Evolutionary conservation across 2,888 invertebrate species (phyloP).

Genomic region (Cheilosia scutellata): DNA sequence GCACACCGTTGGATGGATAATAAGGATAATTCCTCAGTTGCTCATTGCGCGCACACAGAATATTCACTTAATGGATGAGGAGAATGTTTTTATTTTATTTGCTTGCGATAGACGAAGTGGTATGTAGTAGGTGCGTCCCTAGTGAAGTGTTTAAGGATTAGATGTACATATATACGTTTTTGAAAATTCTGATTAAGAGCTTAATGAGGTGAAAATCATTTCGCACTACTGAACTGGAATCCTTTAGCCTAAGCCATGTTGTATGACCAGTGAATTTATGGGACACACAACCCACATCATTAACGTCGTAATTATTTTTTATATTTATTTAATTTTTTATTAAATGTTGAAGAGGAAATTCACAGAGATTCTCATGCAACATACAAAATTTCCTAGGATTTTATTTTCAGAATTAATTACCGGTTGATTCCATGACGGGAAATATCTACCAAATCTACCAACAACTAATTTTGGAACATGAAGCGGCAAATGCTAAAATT

Average conservation of each 20-base stretch:
- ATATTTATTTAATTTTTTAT: background rate
- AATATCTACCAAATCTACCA: constrained; percentile 24
- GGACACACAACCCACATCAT: constrained; percentile 10
- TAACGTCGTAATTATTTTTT: background rate
- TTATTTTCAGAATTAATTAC: constrained; percentile 51
- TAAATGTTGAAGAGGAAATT: background rate
- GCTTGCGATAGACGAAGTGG: background rate
- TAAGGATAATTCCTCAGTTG: constrained; percentile 74
- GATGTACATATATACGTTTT: constrained; percentile 13
- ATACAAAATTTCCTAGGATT: constrained; percentile 14
- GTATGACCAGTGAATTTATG: constrained; percentile 71
- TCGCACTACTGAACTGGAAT: constrained; percentile 75
- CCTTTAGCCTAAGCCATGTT: constrained; percentile 43
- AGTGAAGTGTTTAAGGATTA: constrained; percentile 71
- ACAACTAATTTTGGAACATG: constrained; percentile 50
- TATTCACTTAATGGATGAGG: constrained; percentile 54
- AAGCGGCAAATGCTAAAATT: constrained; percentile 54
- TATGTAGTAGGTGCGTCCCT: constrained; percentile 70
- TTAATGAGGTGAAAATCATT: constrained; percentile 74
- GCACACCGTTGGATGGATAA: constrained; percentile 69
- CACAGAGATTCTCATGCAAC: background rate
- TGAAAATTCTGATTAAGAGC: constrained; percentile 56
- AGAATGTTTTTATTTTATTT: background rate
- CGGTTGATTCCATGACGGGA: constrained; percentile 44
- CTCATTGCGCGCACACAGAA: constrained; percentile 75